Percentiles rank a stretch among this genome's conserved stretches.
phyloP scores from a whole-genome alignment of 53 echinoderm and acorn worm genomes.

The Paracentrotus lividus region DNA sequence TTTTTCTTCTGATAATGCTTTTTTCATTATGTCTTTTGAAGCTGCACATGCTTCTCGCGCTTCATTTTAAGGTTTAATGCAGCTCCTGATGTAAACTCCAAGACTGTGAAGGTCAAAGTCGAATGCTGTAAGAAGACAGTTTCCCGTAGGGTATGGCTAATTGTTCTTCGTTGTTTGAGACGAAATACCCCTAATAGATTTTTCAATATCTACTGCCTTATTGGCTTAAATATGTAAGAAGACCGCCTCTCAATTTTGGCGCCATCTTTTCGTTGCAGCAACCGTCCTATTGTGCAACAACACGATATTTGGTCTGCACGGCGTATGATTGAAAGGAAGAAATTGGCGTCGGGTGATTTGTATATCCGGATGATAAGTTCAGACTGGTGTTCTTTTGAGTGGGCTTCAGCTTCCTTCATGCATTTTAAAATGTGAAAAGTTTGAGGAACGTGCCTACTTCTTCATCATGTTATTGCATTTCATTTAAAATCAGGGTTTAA shows the following conservation, averaged over 20 bases:
- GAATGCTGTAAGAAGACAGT: neutral
- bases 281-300: conserved; percentile 7
- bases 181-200: conserved; percentile 26
- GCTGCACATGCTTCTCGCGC: neutral
- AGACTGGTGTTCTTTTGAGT: neutral
- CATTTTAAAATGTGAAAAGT: neutral
- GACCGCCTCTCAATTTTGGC: neutral
- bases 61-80: neutral
- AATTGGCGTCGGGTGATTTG: neutral
- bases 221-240: conserved; percentile 13
- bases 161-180: neutral
- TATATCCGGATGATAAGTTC: neutral
- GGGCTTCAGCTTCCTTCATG: neutral
- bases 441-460: neutral
- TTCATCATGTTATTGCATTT: too few species aligned
- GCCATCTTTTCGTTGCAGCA: conserved; percentile 20
- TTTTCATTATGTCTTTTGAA: conserved; percentile 9
- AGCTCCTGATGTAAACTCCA: neutral
- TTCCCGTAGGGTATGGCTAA: neutral
- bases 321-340: neutral
- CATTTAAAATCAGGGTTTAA: too few species aligned
- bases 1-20: neutral
- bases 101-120: neutral
- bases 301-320: neutral
- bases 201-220: conserved; percentile 48